Evolutionary conservation across 2,797 vertebrate genomes (phyloP).

Genomic region (Liparis tanakae): DNA sequence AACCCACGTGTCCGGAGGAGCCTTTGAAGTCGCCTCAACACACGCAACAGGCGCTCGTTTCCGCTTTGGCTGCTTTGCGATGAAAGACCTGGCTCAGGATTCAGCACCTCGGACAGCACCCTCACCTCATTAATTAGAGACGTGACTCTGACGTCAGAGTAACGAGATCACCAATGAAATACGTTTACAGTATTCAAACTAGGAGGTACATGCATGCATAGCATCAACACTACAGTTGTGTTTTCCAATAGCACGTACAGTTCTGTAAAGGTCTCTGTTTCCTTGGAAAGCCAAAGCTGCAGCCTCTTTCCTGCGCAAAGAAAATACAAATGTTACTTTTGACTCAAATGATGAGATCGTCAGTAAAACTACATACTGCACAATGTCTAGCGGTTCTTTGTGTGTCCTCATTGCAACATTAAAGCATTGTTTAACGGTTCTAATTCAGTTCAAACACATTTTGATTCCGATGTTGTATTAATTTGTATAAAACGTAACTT

Average conservation of each 20-base stretch:
- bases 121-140: slow-evolving; percentile 22
- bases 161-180: neutral
- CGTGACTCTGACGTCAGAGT: slow-evolving; percentile 33
- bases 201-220: neutral
- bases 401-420: neutral
- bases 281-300: neutral
- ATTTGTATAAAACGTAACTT: slow-evolving; percentile 22
- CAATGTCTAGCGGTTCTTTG: neutral
- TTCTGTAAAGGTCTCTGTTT: neutral
- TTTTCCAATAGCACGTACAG: neutral
- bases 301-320: neutral
- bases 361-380: neutral
- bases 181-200: neutral
- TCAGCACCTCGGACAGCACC: slow-evolving; percentile 71
- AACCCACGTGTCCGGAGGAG: neutral
- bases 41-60: neutral
- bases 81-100: slow-evolving; percentile 9
- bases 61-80: neutral
- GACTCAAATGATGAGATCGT: neutral
- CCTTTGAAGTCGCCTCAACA: neutral
- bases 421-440: neutral
- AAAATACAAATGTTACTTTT: neutral
- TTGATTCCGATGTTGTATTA: slow-evolving; percentile 4
- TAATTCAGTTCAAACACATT: neutral
- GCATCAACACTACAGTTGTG: neutral